Evolutionary conservation across 2,113 vertebrate species (phyloP).

Genomic region (Chrysochloris asiatica): DNA sequence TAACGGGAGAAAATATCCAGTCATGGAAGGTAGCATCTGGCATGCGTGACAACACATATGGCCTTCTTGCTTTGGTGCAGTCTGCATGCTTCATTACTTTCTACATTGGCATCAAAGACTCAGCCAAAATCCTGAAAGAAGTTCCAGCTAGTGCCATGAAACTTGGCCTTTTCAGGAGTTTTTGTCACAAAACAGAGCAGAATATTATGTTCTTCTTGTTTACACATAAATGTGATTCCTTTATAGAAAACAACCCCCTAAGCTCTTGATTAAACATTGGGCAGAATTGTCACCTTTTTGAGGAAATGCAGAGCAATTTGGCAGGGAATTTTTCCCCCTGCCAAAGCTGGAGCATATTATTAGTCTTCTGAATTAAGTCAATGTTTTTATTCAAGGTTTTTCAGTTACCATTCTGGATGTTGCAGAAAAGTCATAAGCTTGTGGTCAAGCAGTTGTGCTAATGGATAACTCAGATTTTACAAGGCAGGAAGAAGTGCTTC

Average conservation of each 20-base stretch:
- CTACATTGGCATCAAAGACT: background rate
- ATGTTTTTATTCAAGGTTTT: background rate
- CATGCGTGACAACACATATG: background rate
- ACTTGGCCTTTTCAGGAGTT: conserved; percentile 30
- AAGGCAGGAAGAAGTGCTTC: background rate
- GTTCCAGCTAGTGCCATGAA: background rate
- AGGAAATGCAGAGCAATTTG: background rate
- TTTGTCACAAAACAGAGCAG: background rate
- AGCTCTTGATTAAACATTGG: background rate
- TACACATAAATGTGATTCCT: background rate
- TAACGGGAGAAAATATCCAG: conserved; percentile 5
- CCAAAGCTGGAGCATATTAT: background rate
- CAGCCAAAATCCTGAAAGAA: conserved; percentile 40
- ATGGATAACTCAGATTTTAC: background rate
- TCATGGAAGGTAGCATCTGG: conserved; percentile 22
- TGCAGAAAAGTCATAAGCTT: background rate
- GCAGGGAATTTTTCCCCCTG: background rate
- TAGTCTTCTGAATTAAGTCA: background rate
- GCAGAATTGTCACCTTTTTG: background rate
- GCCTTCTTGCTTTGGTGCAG: background rate
- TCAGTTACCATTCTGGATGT: background rate
- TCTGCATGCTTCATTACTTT: background rate
- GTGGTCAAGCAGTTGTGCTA: background rate
- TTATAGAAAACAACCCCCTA: conserved; percentile 19
- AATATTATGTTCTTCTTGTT: conserved; percentile 19